These are phyloP conservation scores for Nephrotoma appendiculata DNA, from an alignment of 2,888 invertebrate species.

Conservation along the genomic window DNA sequence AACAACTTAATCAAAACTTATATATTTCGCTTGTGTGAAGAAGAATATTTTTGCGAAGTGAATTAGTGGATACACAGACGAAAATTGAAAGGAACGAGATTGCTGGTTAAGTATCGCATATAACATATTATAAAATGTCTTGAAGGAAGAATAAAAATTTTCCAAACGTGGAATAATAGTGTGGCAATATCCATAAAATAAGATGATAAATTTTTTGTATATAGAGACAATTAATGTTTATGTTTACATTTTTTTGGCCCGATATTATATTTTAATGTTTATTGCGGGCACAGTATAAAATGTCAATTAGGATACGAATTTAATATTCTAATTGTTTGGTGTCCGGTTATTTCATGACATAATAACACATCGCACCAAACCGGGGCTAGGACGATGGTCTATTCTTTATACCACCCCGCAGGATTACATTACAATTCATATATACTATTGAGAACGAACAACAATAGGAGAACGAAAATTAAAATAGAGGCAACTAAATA, in stretches of 20 bases:
- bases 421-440: neutral
- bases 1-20: conserved; percentile 2
- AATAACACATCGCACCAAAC: too few relatives aligned
- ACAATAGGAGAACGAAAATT: neutral
- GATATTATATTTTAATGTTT: neutral
- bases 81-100: neutral
- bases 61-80: neutral
- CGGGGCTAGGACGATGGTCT: too few relatives aligned
- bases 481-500: neutral
- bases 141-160: neutral
- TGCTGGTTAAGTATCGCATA: neutral
- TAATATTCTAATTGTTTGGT: neutral
- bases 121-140: neutral
- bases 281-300: neutral
- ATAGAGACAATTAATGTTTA: neutral
- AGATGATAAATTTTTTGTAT: neutral
- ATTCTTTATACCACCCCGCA: neutral
- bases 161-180: neutral
- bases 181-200: neutral
- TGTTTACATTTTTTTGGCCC: neutral
- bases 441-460: neutral
- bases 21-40: neutral
- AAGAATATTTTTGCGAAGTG: neutral
- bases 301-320: neutral
- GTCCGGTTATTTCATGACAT: too few relatives aligned